phyloP scores from a whole-genome alignment of 2,113 vertebrate species.

The Hippolais icterina region DNA sequence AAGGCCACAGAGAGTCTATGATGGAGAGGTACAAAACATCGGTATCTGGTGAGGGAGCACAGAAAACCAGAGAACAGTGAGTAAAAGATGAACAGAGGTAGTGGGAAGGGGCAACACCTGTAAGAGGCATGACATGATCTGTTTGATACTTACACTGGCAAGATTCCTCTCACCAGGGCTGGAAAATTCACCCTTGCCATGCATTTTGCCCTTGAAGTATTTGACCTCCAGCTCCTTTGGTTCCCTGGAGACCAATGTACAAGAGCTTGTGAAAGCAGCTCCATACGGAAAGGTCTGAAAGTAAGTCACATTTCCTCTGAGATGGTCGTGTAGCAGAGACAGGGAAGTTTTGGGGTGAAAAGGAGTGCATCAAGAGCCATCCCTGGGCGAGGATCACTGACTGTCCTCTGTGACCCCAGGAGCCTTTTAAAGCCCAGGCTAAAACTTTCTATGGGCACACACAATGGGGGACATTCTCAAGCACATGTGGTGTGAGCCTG shows the following conservation, averaged over 20 bases:
- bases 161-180: neutral
- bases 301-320: neutral
- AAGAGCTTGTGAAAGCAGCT: neutral
- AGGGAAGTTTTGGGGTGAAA: neutral
- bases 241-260: neutral
- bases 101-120: neutral
- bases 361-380: neutral
- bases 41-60: neutral
- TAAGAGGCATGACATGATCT: neutral
- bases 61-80: neutral
- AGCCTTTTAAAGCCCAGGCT: neutral
- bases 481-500: fast-evolving
- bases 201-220: neutral
- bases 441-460: neutral
- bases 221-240: neutral
- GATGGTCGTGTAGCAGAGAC: neutral
- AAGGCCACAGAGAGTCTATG: neutral
- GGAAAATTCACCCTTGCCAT: neutral
- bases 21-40: neutral
- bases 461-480: fast-evolving
- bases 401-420: neutral
- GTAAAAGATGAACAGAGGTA: neutral
- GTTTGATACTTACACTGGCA: neutral
- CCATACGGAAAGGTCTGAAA: neutral
- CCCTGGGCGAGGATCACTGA: neutral